phyloP scores from a whole-genome alignment of 2,888 invertebrate genomes.

The Lissonota sp. region DNA sequence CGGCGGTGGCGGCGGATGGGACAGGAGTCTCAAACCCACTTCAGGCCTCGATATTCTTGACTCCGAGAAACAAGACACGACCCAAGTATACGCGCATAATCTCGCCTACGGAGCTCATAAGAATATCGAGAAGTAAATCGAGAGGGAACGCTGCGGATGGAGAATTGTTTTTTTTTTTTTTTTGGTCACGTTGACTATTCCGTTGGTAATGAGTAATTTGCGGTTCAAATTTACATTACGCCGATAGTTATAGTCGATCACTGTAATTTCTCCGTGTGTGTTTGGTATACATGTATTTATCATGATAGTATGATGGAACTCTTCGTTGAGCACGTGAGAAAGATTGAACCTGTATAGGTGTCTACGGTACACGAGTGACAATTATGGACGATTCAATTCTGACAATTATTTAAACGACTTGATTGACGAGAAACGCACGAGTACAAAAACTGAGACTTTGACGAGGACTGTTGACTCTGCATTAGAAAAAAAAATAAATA shows the following conservation, averaged over 20 bases:
- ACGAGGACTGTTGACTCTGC: conserved; percentile 1
- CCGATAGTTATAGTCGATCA: not conserved
- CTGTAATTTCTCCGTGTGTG: conserved; percentile 25
- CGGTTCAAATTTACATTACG: conserved; percentile 20
- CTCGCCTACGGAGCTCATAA: conserved; percentile 88
- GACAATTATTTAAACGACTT: conserved; percentile 25
- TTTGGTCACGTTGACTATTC: conserved; percentile 15
- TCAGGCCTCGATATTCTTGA: conserved; percentile 65
- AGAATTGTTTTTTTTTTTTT: not conserved
- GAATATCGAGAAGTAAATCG: conserved; percentile 81
- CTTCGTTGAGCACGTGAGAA: not conserved
- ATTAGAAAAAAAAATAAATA: not conserved
- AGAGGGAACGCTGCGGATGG: conserved; percentile 42
- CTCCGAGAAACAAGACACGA: conserved; percentile 75
- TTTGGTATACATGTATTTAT: not conserved
- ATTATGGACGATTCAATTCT: not conserved
- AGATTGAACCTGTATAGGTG: conserved; percentile 7
- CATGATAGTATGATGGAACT: not conserved
- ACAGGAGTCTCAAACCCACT: conserved; percentile 85
- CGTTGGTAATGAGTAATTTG: conserved; percentile 28
- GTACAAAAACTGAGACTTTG: conserved; percentile 10
- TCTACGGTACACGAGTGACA: conserved; percentile 2
- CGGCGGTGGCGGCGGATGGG: conserved; percentile 86
- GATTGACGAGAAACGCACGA: conserved; percentile 19
- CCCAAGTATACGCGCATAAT: conserved; percentile 85